Base-by-base conservation (phyloP, 2,113 vertebrate genomes). In the Tursiops truncatus region DNA sequence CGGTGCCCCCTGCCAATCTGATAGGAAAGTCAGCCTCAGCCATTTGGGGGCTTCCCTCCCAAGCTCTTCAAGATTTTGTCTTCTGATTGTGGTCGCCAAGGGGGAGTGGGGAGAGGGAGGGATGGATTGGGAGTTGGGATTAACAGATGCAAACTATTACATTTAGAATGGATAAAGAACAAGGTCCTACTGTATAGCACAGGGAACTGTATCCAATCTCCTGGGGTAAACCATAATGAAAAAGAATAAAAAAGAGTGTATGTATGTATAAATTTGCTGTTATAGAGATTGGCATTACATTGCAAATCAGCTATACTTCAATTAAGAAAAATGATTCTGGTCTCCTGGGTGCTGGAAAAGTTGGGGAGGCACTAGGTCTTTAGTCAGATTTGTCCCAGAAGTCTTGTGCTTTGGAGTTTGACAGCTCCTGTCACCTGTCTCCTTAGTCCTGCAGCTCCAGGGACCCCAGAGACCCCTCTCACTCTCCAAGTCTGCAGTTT, bases 21-120 rank as follows among this genome's bases (percentile, higher is more conserved):
- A 36, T 17, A 47, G 26, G 31, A 79, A 85, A 79, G 65, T 44
- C 26, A 36, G 6, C 82, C 31, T 68, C 4, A 21, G 20, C 38
- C 17, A 26, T 73, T 77, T 62, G 0, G 3, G 14, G 6, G 26
- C 4, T n/a, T n/a, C 2, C 4, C 5, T 62, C 3, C 26, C 68
- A 77, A 56, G n/a, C 8, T 31, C 10, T 38, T 18, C 2, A 65
- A 3, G 15, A 26, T 65, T 50, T 47, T 56, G 17, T 50, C 25
- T 79, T 93, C 60, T 56, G 44, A 47, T 33, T 33, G 10, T 77
- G 74, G 47, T 50, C 11, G 18, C 28, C 74, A 53, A 33, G 28
- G 47, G 74, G 44, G 28, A 33, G 44, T 33, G 44, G 44, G 31
- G 31, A 50, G 74, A 50, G 8, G 28, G 28, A 77, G 74, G 74